A percentile compares a stretch with the other conserved stretches of the same genome.
phyloP scores from a whole-genome alignment of 2,113 vertebrate species.

The Okapia johnstoni region DNA sequence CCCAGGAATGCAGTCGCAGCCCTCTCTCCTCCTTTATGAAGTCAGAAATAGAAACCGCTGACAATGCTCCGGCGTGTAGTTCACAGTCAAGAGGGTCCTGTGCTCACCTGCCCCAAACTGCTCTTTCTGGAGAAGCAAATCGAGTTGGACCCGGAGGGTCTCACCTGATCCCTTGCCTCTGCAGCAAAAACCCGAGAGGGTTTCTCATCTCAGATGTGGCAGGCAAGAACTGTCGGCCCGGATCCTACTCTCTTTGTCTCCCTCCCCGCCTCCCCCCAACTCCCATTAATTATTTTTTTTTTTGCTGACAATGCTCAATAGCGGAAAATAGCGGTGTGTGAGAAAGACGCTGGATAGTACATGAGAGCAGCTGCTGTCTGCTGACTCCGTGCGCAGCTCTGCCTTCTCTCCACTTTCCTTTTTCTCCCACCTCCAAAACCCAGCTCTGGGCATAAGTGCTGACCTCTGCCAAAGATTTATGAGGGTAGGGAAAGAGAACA shows the following conservation, averaged over 20 bases:
- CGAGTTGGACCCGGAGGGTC: conserved; percentile 39
- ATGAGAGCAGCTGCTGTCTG: conserved; percentile 44
- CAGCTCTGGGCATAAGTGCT: conserved; percentile 16
- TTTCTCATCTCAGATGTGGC: conserved; percentile 27
- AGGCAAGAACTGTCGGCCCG: conserved; percentile 16
- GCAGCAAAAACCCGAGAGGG: not conserved
- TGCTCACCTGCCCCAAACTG: conserved; percentile 32
- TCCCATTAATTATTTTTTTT: not conserved
- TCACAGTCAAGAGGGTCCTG: conserved; percentile 16
- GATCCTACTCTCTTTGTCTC: conserved; percentile 20
- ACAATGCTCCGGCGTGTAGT: not conserved
- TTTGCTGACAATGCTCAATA: conserved; percentile 59
- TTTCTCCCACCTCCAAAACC: not conserved
- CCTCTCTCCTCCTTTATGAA: conserved; percentile 22
- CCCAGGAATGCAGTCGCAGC: conserved; percentile 33
- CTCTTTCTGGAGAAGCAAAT: conserved; percentile 51
- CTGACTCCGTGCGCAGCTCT: conserved; percentile 50
- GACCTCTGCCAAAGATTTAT: conserved; percentile 38
- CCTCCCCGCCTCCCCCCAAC: not conserved
- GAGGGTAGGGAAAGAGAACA: conserved; percentile 38
- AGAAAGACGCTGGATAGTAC: conserved; percentile 26
- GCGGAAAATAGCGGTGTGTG: conserved; percentile 44
- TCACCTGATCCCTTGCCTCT: conserved; percentile 52
- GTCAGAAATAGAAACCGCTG: conserved; percentile 43
- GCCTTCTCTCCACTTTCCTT: not conserved